Percentiles rank a stretch among this genome's conserved stretches.
Evolutionary conservation across 1,140 invertebrate genomes (phyloP).

Genomic region (Myzus persicae): DNA sequence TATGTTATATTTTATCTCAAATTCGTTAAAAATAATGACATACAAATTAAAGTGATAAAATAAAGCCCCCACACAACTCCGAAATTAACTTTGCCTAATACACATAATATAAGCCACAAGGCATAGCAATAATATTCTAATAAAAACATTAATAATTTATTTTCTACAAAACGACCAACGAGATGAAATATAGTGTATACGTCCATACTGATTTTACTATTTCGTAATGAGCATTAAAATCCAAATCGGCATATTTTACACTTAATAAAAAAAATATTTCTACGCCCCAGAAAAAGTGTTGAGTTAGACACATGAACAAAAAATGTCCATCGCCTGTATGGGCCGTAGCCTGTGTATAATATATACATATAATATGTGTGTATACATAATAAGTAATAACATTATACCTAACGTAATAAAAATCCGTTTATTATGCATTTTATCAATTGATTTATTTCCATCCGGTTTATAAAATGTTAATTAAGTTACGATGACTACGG

Average conservation of each 20-base stretch:
- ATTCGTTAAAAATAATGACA: too few relatives aligned
- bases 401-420: conserved; percentile 1
- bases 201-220: not conserved
- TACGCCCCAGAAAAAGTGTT: not conserved
- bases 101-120: too few relatives aligned
- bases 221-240: not conserved
- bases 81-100: too few relatives aligned
- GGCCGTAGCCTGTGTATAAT: not conserved
- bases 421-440: not conserved
- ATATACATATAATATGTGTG: not conserved
- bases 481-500: not conserved
- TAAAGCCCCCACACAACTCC: too few relatives aligned
- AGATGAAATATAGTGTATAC: not conserved
- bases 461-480: conserved; percentile 52
- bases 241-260: not conserved
- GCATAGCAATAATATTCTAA: not conserved
- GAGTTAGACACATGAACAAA: not conserved
- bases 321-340: not conserved
- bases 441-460: conserved; percentile 43
- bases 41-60: too few relatives aligned
- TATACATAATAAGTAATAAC: not conserved
- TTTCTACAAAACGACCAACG: not conserved
- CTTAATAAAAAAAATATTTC: not conserved
- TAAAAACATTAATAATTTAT: not conserved
- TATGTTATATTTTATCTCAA: too few relatives aligned